phyloP scores from a whole-genome alignment of 2,113 vertebrate genomes.

The Gnathonemus longibarbis region DNA sequence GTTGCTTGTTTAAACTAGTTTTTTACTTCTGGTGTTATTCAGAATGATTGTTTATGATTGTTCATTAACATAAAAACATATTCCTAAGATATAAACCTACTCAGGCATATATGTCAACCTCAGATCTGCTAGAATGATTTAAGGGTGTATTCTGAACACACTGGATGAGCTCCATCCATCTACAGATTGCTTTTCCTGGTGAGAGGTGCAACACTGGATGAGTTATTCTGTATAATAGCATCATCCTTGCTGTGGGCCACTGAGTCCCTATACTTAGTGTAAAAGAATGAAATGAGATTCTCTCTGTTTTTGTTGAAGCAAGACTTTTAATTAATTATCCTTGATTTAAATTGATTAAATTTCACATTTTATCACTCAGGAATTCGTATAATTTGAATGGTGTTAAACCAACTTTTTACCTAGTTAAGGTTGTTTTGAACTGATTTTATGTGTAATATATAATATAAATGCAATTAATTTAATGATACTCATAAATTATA shows the following conservation, averaged over 20 bases:
- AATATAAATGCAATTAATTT: neutral
- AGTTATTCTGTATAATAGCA: neutral
- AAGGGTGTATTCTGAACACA: neutral
- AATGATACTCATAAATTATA: neutral
- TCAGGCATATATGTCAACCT: neutral
- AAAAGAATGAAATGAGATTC: neutral
- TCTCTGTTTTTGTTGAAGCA: neutral
- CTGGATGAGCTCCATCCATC: neutral
- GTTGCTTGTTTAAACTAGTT: neutral
- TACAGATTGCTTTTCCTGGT: neutral
- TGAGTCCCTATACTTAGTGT: neutral
- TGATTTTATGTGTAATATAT: neutral
- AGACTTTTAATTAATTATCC: neutral
- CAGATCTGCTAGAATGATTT: neutral
- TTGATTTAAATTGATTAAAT: neutral
- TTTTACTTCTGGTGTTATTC: neutral
- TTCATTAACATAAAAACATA: neutral
- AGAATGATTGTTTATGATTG: neutral
- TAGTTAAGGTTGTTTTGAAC: neutral
- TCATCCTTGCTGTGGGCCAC: neutral
- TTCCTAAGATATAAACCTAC: neutral
- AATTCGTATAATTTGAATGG: neutral
- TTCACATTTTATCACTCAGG: neutral
- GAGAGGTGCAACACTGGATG: neutral
- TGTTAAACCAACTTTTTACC: neutral